Conservation (phyloP, 23 tunicate genomes). For the Halocynthia aurantium region DNA sequence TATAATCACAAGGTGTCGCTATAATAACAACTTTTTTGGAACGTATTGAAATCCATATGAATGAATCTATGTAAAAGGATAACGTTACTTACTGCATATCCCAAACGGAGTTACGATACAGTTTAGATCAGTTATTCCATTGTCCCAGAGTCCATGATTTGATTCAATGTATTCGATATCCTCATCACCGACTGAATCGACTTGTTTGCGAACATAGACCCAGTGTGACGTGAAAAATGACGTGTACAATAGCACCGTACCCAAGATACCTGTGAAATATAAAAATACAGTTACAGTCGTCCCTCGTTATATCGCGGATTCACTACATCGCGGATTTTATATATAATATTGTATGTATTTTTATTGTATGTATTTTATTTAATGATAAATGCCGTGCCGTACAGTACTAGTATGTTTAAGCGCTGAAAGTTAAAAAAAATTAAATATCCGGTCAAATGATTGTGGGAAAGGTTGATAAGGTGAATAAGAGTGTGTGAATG, state of each 20-base stretch:
- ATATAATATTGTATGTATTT: no score
- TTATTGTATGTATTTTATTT: no score
- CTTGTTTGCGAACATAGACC: slow-evolving; percentile 3
- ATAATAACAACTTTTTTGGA: no score
- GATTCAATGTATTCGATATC: neutral
- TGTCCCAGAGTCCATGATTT: slow-evolving; percentile 29
- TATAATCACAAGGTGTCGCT: no score
- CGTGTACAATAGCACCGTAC: slow-evolving; percentile 1
- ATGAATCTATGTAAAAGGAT: neutral
- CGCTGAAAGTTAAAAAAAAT: no score
- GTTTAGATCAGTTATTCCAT: slow-evolving; percentile 21
- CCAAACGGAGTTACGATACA: slow-evolving; percentile 22
- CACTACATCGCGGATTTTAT: neutral
- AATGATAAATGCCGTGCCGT: no score
- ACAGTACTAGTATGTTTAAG: no score
- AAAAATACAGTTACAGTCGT: neutral
- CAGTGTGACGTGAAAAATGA: slow-evolving; percentile 12
- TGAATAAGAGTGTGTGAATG: no score
- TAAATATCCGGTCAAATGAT: no score
- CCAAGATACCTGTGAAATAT: neutral
- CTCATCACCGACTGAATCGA: neutral
- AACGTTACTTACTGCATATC: slow-evolving; percentile 19
- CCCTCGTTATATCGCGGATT: neutral
- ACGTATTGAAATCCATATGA: neutral
- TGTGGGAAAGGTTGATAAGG: no score